These are phyloP conservation scores for Suillia variegata DNA, from an alignment of 2,888 invertebrate genomes.

Conservation along the genomic window DNA sequence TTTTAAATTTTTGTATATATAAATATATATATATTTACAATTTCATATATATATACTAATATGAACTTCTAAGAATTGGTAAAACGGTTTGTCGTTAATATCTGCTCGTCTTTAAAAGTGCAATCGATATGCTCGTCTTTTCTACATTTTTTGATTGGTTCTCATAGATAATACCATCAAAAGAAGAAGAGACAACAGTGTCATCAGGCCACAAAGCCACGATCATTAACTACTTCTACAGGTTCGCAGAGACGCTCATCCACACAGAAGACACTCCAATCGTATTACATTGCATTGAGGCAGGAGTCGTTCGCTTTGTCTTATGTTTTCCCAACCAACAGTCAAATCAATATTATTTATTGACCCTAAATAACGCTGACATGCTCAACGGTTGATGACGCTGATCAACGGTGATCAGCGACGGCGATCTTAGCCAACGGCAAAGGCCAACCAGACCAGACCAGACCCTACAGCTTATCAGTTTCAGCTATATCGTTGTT, in stretches of 20 bases:
- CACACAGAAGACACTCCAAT: no score
- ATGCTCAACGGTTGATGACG: slow-evolving; percentile 26
- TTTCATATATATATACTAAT: no score
- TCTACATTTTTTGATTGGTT: background rate
- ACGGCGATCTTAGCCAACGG: background rate
- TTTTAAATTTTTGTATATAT: no score
- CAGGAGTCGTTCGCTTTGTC: background rate
- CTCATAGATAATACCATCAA: background rate
- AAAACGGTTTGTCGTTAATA: no score
- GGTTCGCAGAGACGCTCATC: no score
- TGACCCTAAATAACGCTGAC: slow-evolving; percentile 35
- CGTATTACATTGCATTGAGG: background rate
- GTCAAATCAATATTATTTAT: slow-evolving; percentile 38
- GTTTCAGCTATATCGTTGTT: background rate
- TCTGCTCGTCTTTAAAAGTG: background rate
- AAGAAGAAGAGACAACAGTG: background rate
- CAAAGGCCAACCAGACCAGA: background rate
- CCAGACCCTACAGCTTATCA: background rate
- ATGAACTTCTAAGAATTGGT: no score
- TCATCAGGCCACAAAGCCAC: background rate
- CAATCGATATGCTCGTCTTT: background rate
- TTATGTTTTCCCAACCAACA: background rate
- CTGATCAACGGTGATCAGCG: slow-evolving; percentile 19
- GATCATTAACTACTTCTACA: background rate
- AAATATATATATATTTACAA: no score